A percentile compares a stretch with the other conserved stretches of the same genome.
phyloP scores from a whole-genome alignment of 1,140 invertebrate genomes.

The Dendroctonus valens region DNA sequence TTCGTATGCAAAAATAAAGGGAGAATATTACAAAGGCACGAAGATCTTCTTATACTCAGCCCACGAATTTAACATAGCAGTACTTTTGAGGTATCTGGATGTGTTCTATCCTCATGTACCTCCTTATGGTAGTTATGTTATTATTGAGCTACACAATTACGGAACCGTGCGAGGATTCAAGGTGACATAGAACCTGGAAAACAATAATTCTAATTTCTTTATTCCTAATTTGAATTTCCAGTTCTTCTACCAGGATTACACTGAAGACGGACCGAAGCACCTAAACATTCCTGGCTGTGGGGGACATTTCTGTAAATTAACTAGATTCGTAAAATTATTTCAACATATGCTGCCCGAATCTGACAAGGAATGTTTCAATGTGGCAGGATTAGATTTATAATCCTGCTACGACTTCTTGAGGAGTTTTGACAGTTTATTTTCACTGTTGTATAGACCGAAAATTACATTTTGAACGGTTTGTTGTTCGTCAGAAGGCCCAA shows the following conservation, averaged over 20 bases:
- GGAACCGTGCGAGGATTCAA: slow-evolving; percentile 30
- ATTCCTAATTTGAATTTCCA: slow-evolving; percentile 25
- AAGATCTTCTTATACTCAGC: slow-evolving; percentile 68
- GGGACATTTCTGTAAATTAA: slow-evolving; percentile 43
- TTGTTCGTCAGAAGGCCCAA: no score
- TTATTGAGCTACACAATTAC: slow-evolving; percentile 37
- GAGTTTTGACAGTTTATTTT: no score
- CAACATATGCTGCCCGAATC: slow-evolving; percentile 23
- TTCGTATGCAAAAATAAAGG: slow-evolving; percentile 55
- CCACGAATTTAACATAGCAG: slow-evolving; percentile 71
- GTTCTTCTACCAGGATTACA: slow-evolving; percentile 42
- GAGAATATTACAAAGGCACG: slow-evolving; percentile 51
- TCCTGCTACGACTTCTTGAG: no score
- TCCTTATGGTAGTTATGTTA: slow-evolving; percentile 53
- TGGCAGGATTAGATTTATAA: no score
- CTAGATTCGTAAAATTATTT: slow-evolving; percentile 44
- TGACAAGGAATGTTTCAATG: slow-evolving; percentile 32
- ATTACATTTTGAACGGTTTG: no score
- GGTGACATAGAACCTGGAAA: background rate
- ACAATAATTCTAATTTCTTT: background rate
- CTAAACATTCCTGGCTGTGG: slow-evolving; percentile 42
- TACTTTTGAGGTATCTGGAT: slow-evolving; percentile 62
- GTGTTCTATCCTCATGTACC: slow-evolving; percentile 65
- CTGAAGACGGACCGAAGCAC: slow-evolving; percentile 26
- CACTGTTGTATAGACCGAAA: no score